A percentile compares a stretch with the other conserved stretches of the same genome.
Conservation (phyloP, 1,140 invertebrate genomes). For the Bombus consobrinus region DNA sequence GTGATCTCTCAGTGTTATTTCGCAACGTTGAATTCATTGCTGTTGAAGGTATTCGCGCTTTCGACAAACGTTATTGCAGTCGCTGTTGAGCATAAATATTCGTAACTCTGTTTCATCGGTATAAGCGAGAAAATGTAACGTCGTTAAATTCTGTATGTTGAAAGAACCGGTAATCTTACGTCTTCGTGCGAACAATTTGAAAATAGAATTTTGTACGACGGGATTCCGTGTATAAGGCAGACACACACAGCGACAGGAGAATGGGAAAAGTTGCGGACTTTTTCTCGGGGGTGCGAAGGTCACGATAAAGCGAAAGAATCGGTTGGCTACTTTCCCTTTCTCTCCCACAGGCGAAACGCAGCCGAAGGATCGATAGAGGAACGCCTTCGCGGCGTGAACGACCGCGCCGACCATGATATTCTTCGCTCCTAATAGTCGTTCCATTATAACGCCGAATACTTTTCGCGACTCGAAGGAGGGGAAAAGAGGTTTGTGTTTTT, state of each 20-base stretch:
- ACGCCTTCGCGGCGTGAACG: conserved; percentile 64
- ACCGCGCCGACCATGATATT: conserved; percentile 58
- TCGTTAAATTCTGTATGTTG: background rate
- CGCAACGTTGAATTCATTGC: background rate
- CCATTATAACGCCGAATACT: conserved; percentile 33
- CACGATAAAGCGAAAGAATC: conserved; percentile 59
- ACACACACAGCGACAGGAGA: background rate
- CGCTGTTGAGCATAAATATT: too few species aligned
- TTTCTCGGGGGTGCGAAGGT: conserved; percentile 47
- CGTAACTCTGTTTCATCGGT: background rate
- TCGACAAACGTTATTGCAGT: background rate
- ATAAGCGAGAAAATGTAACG: background rate
- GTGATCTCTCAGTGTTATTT: background rate
- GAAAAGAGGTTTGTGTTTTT: too few species aligned
- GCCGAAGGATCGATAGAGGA: conserved; percentile 76
- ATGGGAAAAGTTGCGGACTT: conserved; percentile 45
- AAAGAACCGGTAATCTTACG: fast-evolving
- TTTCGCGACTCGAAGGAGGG: background rate
- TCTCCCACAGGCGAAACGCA: conserved; percentile 70
- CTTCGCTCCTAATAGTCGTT: conserved; percentile 59
- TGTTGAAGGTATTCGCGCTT: background rate
- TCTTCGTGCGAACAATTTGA: background rate
- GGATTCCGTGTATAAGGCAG: too few species aligned
- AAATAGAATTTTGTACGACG: background rate
- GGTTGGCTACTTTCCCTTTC: conserved; percentile 76